phyloP scores from a whole-genome alignment of 1,140 invertebrate genomes.

The Pectinophora gossypiella region DNA sequence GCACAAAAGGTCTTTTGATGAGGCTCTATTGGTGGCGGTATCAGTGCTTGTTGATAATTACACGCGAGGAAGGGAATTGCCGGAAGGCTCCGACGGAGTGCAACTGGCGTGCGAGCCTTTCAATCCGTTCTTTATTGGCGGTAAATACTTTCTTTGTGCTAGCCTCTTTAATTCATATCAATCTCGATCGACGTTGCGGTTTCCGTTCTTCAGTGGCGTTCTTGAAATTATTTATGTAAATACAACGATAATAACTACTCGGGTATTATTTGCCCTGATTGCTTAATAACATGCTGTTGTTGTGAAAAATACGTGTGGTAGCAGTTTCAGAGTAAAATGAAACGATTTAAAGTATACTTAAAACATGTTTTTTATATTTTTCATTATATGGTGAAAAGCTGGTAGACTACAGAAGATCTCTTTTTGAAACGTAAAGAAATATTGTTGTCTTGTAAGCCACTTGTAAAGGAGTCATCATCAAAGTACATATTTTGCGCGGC shows the following conservation, averaged over 20 bases:
- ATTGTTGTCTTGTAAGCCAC: too few relatives aligned
- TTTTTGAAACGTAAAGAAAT: too few relatives aligned
- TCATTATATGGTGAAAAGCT: too few relatives aligned
- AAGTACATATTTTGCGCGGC: too few relatives aligned
- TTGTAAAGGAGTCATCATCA: too few relatives aligned
- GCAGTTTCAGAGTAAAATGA: too few relatives aligned
- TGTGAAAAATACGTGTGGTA: too few relatives aligned
- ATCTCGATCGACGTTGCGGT: conserved; percentile 48
- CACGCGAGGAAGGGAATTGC: conserved; percentile 36
- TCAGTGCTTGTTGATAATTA: conserved; percentile 48
- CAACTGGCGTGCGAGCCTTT: conserved; percentile 47
- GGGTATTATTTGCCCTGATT: background rate
- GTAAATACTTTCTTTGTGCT: conserved; percentile 50
- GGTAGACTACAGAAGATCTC: too few relatives aligned
- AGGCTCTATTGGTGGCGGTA: background rate
- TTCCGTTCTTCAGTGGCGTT: conserved; percentile 36
- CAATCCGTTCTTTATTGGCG: conserved; percentile 42
- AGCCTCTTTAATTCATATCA: conserved; percentile 54
- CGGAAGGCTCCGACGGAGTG: conserved; percentile 41
- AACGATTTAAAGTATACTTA: too few relatives aligned
- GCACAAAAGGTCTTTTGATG: background rate
- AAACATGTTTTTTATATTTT: too few relatives aligned
- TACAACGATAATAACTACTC: background rate
- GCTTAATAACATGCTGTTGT: background rate
- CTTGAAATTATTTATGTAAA: background rate